Conservation (phyloP, 2,888 invertebrate species). For the Heteromyza rotundicornis region DNA sequence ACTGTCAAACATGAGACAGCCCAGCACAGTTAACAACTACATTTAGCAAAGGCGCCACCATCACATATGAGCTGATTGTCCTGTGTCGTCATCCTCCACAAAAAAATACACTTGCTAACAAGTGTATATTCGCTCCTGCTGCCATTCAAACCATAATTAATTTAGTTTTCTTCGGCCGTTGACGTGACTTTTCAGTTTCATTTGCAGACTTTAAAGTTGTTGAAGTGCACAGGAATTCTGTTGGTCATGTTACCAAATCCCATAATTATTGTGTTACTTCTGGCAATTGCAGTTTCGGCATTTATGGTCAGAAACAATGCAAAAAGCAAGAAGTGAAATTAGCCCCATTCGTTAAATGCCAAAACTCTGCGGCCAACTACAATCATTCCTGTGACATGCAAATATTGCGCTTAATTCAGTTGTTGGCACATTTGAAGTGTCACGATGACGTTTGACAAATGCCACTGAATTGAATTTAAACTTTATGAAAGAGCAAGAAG, state of each 20-base stretch:
- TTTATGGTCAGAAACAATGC: neutral
- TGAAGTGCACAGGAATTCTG: neutral
- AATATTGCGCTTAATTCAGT: too few relatives aligned
- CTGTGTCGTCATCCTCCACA: neutral
- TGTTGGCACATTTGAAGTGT: neutral
- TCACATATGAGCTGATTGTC: neutral
- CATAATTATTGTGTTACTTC: neutral
- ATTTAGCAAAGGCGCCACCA: neutral
- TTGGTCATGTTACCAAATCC: slow-evolving; percentile 1
- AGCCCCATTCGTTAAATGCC: neutral
- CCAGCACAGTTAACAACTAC: neutral
- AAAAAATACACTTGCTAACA: neutral
- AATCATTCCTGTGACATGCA: too few relatives aligned
- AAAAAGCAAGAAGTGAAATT: neutral
- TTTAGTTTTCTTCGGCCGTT: too few relatives aligned
- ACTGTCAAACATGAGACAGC: neutral
- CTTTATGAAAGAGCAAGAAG: too few relatives aligned
- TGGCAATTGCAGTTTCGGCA: neutral
- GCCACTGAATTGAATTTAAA: too few relatives aligned
- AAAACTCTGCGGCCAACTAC: too few relatives aligned
- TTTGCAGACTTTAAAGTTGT: too few relatives aligned
- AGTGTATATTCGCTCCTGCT: too few relatives aligned
- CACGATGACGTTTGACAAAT: neutral
- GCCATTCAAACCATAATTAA: neutral
- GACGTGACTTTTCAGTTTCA: neutral